Evolutionary conservation across 1,140 invertebrate genomes (phyloP), one percentile per base, ranked within the genome.

Genomic region (Melanaphis sacchari): DNA sequence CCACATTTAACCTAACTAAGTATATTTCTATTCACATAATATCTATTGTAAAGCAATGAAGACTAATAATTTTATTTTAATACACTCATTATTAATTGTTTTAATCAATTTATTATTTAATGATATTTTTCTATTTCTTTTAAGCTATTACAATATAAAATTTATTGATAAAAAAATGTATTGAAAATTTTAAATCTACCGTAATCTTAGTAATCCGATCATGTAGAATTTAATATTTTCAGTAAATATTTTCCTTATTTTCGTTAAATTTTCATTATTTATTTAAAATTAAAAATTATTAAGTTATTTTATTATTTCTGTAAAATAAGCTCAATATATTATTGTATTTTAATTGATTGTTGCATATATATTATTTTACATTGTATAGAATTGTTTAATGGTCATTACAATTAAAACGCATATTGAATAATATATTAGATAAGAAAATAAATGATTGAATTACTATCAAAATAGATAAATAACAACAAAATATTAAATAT

Each of bases 1-100:
- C 9, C 9, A 18, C 18, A 82, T 46, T 91, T 36, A 81, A 24
- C 22, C 46, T 49, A 46, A 46, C 22, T 38, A 91, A 43, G 22
- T 81, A 46, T 6, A 38, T 36, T 91, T 91, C 46, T 46, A 81
- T 81, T 46, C 3, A 81, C 7, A n/a, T 91, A 36, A 38, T 2
- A 46, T 46, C 66, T 91, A 91, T 81, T 82, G 90, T 91, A 91
- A 91, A 81, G 76, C 76, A 49, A 91, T 54, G 7, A 38, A n/a
- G 43, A 85, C 6, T 41, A 31, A 43, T 84, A 43, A 41, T 49
- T 22, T n/a, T 87, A 46, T 81, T 38, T 38, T 40, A n/a, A n/a
- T 43, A 4, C 3, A 59, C 31, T 4, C 15, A n/a, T 11, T 31
- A 87, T 36, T 8, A 5, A 46, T 31, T 46, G 8, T 87, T 43